Percentiles rank a stretch among this genome's conserved stretches.
phyloP scores from a whole-genome alignment of 2,888 invertebrate species.

The Eledona agricola region DNA sequence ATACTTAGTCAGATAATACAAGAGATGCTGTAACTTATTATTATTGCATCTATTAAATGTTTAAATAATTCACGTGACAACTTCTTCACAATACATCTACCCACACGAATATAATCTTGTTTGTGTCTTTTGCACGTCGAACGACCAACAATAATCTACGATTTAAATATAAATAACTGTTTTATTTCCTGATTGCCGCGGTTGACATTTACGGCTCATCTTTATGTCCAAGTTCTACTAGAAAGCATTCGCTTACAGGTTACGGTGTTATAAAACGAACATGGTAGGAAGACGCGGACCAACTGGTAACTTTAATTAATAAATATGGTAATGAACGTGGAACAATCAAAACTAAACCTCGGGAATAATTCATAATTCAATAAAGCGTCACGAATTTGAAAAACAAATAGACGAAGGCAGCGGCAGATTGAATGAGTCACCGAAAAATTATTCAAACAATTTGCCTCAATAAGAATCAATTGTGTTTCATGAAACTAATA shows the following conservation, averaged over 20 bases:
- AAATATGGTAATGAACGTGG: constrained; percentile 31
- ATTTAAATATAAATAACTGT: constrained; percentile 39
- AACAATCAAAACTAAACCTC: constrained; percentile 34
- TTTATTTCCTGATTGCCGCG: constrained; percentile 30
- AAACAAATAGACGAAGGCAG: no score
- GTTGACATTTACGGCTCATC: constrained; percentile 31
- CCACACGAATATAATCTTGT: not conserved
- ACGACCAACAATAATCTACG: constrained; percentile 32
- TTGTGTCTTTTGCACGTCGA: not conserved
- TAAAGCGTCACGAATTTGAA: no score
- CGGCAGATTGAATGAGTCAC: no score
- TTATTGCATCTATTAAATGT: not conserved
- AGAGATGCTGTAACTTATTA: no score
- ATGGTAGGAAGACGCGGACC: constrained; percentile 6
- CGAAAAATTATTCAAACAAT: constrained; percentile 10
- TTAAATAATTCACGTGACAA: not conserved
- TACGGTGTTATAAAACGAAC: constrained; percentile 34
- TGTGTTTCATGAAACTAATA: not conserved
- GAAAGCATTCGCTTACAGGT: constrained; percentile 23
- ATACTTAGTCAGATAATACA: no score
- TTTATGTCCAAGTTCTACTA: constrained; percentile 12
- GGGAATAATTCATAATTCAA: constrained; percentile 31
- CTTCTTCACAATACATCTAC: constrained; percentile 11
- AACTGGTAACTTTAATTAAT: constrained; percentile 21
- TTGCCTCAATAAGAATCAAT: constrained; percentile 1